A percentile compares a stretch with the other conserved stretches of the same genome.
Evolutionary conservation across 2,113 vertebrate species (phyloP).

Genomic region (Stigmatopora argus): DNA sequence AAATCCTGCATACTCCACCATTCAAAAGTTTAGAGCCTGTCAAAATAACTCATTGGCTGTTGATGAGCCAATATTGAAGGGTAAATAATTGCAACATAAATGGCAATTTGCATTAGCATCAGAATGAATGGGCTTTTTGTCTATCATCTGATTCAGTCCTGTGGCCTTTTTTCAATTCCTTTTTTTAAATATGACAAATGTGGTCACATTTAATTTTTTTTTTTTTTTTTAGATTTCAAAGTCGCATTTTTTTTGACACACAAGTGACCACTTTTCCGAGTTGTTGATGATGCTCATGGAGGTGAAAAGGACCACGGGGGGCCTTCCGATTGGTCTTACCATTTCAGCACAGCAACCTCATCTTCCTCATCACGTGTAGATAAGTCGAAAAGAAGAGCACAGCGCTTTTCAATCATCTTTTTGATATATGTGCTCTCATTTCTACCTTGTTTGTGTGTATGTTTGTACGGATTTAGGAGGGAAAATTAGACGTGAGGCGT

Average conservation of each 20-base stretch:
- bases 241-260: not conserved
- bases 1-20: no score
- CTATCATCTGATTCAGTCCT: conserved; percentile 73
- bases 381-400: not conserved
- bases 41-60: no score
- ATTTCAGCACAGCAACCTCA: conserved; percentile 2
- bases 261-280: not conserved
- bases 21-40: no score
- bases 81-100: no score
- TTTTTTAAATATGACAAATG: not conserved
- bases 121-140: no score
- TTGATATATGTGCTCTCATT: not conserved
- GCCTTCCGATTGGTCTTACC: not conserved
- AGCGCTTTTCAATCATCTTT: not conserved
- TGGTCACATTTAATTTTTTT: conserved; percentile 3
- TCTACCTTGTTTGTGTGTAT: not conserved
- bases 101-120: no score
- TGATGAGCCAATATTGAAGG: no score
- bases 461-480: not conserved
- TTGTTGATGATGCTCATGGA: not conserved
- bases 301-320: not conserved
- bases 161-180: conserved; percentile 65
- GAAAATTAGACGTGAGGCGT: not conserved
- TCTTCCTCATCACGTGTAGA: not conserved
- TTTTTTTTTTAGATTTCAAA: not conserved